Evolutionary conservation across 2,113 vertebrate genomes (phyloP).

Genomic region (Eurypyga helias): DNA sequence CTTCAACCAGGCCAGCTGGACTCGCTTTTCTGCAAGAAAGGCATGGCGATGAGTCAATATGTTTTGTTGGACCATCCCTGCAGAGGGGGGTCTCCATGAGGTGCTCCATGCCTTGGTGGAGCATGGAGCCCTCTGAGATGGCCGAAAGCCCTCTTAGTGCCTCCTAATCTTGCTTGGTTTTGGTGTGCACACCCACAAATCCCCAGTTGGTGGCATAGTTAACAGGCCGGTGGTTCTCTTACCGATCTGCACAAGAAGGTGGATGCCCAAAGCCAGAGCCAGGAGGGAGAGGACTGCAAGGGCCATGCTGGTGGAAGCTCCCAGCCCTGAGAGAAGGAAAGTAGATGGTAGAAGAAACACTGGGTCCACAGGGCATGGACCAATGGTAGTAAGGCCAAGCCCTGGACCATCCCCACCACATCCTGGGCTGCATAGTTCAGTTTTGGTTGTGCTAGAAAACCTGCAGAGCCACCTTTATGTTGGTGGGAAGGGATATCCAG

Average conservation of each 20-base stretch:
- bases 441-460: neutral
- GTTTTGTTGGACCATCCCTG: neutral
- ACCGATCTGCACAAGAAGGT: neutral
- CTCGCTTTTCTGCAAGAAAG: neutral
- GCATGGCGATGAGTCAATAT: neutral
- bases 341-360: neutral
- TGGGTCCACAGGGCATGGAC: too few relatives aligned
- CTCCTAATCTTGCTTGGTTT: neutral
- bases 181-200: rapidly evolving
- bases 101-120: too few relatives aligned
- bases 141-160: neutral
- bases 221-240: neutral
- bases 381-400: neutral
- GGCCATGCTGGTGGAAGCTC: neutral
- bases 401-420: neutral
- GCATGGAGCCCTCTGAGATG: neutral
- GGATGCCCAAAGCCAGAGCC: neutral
- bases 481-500: neutral
- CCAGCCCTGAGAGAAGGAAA: neutral
- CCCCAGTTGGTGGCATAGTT: rapidly evolving
- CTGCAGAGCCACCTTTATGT: neutral
- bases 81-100: neutral
- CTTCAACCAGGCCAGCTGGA: neutral
- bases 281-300: neutral
- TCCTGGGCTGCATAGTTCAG: neutral